Evolutionary conservation across 2,113 vertebrate genomes (phyloP), one percentile per base, ranked within the genome.

Genomic region (Hydrochoerus hydrochaeris): DNA sequence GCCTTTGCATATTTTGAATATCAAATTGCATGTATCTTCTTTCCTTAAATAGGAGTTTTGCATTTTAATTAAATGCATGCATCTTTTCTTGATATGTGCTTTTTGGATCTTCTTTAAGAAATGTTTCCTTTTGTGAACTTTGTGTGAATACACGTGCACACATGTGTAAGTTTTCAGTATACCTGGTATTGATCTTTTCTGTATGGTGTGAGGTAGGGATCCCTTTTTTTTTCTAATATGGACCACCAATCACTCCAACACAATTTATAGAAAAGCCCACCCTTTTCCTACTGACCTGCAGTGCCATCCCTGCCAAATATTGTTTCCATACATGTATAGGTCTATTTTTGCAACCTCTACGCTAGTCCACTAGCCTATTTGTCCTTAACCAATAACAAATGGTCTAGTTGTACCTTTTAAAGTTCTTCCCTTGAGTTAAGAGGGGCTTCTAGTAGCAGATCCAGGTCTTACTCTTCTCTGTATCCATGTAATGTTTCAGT

Each of bases 281-380:
- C 19, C 62, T 93, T 63, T 90, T 17, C 38, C 84, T 46, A 17
- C 32, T 67, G 89, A 69, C 62, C 54, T 46, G 32, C 7, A 32
- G 41, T 60, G 44, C 62, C 35, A n/a, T n/a, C 10, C 62, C 52
- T 49, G 63, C 62, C 80, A 44, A 41, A 49, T 89, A 87, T 81
- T 88, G 63, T 85, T 87, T 96, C 87, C 60, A 65, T 84, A 65
- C 38, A 49, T 38, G 63, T 63, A 16, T 26, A 75, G n/a, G 41
- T 88, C 95, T 94, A 58, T 94, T 93, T 96, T 71, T 92, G 35
- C 58, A 75, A 22, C 32, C 63, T 91, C 94, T 90, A 26, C 90
- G 85, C 83, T 88, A 91, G 84, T 52, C 63, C 62, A 17, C 7
- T 13, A n/a, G n/a, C 26, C 73, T 67, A 88, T 67, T 82, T 49